These are phyloP conservation scores for Casuarius casuarius DNA, from an alignment of 2,113 vertebrate genomes.

Conservation along the genomic window DNA sequence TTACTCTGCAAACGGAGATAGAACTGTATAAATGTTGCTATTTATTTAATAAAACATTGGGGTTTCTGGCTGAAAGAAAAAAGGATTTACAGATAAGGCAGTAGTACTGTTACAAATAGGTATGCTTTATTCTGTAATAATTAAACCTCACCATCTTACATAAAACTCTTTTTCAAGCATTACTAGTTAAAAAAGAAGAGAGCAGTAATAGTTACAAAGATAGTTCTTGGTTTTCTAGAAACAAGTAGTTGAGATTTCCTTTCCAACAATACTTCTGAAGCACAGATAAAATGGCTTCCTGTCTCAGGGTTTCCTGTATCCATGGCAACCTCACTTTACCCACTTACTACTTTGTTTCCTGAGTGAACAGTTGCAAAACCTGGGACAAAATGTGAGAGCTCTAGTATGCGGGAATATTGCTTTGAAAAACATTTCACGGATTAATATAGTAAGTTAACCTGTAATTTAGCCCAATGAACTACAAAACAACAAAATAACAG, in stretches of 20 bases:
- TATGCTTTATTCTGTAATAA: background rate
- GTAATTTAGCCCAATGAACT: background rate
- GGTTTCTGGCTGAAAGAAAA: background rate
- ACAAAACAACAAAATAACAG: background rate
- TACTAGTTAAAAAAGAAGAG: background rate
- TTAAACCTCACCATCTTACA: background rate
- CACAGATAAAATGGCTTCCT: conserved; percentile 83
- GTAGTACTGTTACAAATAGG: background rate
- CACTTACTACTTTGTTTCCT: conserved; percentile 76
- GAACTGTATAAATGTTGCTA: background rate
- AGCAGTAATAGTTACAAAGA: background rate
- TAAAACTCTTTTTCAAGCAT: background rate
- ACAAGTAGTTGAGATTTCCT: conserved; percentile 72
- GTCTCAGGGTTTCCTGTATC: conserved; percentile 85
- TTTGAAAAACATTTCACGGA: background rate
- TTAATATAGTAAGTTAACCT: background rate
- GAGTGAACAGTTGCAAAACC: conserved; percentile 60
- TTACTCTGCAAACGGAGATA: background rate
- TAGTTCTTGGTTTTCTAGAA: conserved; percentile 66
- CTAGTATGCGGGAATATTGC: background rate
- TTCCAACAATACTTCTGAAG: conserved; percentile 77
- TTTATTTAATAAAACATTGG: background rate
- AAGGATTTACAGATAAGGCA: background rate
- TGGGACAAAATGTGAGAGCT: conserved; percentile 23
- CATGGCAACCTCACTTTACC: conserved; percentile 81